These are phyloP conservation scores for Vulpes ferrilata DNA, from an alignment of 2,113 vertebrate species.

Conservation along the genomic window DNA sequence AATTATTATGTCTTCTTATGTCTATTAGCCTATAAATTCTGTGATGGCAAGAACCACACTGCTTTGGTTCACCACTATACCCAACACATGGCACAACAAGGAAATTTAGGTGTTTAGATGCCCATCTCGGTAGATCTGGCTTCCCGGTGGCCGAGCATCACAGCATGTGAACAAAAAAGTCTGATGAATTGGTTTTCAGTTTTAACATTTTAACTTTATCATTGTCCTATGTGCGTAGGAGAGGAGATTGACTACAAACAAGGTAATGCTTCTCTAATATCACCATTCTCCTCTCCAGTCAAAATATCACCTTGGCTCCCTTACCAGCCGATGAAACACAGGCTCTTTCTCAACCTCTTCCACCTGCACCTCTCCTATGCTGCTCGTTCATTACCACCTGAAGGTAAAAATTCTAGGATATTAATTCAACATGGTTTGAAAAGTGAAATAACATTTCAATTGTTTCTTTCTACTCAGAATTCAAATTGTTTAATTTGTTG, in stretches of 20 bases:
- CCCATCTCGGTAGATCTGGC: background rate
- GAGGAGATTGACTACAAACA: background rate
- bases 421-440: slow-evolving; percentile 25
- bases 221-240: background rate
- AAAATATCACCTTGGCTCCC: background rate
- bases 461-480: slow-evolving; percentile 53
- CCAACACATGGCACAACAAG: too few species aligned
- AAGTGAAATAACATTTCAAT: slow-evolving; percentile 45
- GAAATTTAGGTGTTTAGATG: background rate
- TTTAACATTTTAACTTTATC: slow-evolving; percentile 34
- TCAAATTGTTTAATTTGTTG: slow-evolving; percentile 59
- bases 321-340: background rate
- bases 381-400: background rate
- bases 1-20: background rate
- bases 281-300: background rate
- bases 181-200: slow-evolving; percentile 38
- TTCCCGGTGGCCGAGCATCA: background rate
- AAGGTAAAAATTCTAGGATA: slow-evolving; percentile 2
- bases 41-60: background rate
- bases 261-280: background rate
- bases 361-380: background rate
- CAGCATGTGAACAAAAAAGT: background rate
- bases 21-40: background rate
- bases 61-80: background rate
- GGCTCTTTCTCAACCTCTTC: background rate